Percentiles rank a stretch among this genome's conserved stretches.
Evolutionary conservation across 2,797 vertebrate genomes (phyloP).

Genomic region (Toxotes lorentzi): DNA sequence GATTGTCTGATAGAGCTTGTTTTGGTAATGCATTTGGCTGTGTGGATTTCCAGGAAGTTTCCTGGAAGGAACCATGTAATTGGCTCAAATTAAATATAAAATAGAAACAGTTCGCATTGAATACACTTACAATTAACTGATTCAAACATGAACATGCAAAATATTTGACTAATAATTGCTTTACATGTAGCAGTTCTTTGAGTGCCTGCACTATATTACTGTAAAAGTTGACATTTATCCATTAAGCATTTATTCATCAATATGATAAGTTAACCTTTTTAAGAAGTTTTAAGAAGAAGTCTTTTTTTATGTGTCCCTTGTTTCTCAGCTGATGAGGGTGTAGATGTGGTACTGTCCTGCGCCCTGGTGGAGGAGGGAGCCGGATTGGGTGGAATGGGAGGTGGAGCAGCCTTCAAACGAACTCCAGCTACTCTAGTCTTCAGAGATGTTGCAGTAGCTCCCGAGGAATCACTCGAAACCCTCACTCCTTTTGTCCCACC

Average conservation of each 20-base stretch:
- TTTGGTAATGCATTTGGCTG: neutral
- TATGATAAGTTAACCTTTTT: neutral
- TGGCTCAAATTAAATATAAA: neutral
- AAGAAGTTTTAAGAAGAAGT: neutral
- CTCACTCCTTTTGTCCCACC: conserved; percentile 85
- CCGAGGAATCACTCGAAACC: conserved; percentile 77
- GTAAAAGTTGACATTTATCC: neutral
- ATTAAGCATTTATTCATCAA: neutral
- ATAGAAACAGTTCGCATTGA: neutral
- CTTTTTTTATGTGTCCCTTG: neutral
- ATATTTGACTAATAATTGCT: too few species aligned
- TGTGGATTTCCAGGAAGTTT: neutral
- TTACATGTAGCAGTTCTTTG: too few species aligned
- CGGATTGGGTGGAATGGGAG: conserved; percentile 68
- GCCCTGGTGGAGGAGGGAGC: conserved; percentile 81
- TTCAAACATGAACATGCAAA: neutral
- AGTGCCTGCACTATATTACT: neutral
- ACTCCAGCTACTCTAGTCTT: conserved; percentile 85
- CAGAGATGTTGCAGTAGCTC: conserved; percentile 74
- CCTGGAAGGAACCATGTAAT: neutral
- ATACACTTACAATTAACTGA: neutral
- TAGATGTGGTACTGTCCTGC: conserved; percentile 88
- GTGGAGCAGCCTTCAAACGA: conserved; percentile 62
- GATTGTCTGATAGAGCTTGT: neutral
- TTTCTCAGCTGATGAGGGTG: conserved; percentile 68